A percentile compares a stretch with the other conserved stretches of the same genome.
Conservation (phyloP, 2,113 vertebrate species). For the Ancistrus triradiatus region DNA sequence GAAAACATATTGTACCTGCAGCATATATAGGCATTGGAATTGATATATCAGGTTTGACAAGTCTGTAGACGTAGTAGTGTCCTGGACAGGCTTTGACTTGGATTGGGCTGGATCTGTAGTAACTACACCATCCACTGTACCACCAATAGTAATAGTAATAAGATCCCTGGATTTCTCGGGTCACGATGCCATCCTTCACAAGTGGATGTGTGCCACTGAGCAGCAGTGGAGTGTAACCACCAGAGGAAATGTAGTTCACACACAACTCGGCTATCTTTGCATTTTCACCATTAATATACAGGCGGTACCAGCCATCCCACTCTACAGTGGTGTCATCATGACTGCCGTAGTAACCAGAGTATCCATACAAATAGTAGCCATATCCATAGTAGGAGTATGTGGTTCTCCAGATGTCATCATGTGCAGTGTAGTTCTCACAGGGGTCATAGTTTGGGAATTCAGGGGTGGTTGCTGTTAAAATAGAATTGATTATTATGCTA, state of each 20-base stretch:
- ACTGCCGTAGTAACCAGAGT: not conserved
- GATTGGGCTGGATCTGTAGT: not conserved
- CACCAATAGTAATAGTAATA: not conserved
- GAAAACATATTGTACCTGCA: not conserved
- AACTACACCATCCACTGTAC: not conserved
- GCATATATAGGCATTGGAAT: not conserved
- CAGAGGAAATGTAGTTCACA: not conserved
- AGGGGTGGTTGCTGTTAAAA: no score
- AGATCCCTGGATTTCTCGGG: not conserved
- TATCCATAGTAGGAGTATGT: not conserved
- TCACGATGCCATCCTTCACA: not conserved
- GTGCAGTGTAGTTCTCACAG: not conserved
- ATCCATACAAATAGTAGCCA: not conserved
- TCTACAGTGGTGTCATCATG: not conserved
- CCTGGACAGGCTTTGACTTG: slow-evolving; percentile 42
- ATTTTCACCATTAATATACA: not conserved
- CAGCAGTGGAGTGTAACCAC: not conserved
- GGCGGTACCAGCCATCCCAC: not conserved
- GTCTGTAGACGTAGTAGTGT: slow-evolving; percentile 15
- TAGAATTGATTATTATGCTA: no score
- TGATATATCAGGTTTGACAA: not conserved
- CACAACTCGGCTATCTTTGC: not conserved
- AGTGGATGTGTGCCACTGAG: not conserved
- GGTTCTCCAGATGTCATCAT: not conserved
- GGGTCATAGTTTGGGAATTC: not conserved